Conservation (phyloP, 2,888 invertebrate species). For the Pyrgus malvae region DNA sequence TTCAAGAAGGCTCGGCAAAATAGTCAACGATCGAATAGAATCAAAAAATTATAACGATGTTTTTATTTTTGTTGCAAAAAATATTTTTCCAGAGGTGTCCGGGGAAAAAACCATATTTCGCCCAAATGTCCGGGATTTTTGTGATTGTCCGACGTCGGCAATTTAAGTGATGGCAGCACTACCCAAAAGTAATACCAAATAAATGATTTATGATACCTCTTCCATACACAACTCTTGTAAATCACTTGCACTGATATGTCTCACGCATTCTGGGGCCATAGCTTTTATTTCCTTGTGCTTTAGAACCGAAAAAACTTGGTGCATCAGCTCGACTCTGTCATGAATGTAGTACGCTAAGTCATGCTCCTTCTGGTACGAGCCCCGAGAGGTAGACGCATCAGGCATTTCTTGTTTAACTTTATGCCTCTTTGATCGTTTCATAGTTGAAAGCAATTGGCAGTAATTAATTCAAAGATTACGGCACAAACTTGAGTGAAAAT, state of each 20-base stretch:
- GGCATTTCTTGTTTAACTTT: slow-evolving; percentile 38
- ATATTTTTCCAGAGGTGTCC: no score
- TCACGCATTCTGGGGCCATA: slow-evolving; percentile 78
- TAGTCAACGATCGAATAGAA: no score
- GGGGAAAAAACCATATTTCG: no score
- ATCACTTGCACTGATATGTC: slow-evolving; percentile 69
- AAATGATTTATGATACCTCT: slow-evolving; percentile 58
- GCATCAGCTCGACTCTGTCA: slow-evolving; percentile 82
- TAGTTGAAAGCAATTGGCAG: slow-evolving; percentile 11
- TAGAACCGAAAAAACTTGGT: slow-evolving; percentile 81
- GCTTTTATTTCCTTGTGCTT: slow-evolving; percentile 80
- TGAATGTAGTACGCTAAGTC: slow-evolving; percentile 81
- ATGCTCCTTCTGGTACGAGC: slow-evolving; percentile 56
- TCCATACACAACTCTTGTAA: slow-evolving; percentile 83
- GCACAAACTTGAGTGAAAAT: no score
- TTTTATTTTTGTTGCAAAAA: no score
- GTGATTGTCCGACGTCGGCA: no score
- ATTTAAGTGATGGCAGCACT: background rate
- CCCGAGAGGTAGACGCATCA: slow-evolving; percentile 41
- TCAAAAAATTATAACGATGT: no score
- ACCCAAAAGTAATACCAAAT: slow-evolving; percentile 29
- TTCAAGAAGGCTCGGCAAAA: no score
- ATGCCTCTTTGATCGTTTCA: slow-evolving; percentile 37
- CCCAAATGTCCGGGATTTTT: no score
- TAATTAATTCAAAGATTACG: background rate